Base-by-base conservation (phyloP, 2,888 invertebrate species). In the Thyatira batis region DNA sequence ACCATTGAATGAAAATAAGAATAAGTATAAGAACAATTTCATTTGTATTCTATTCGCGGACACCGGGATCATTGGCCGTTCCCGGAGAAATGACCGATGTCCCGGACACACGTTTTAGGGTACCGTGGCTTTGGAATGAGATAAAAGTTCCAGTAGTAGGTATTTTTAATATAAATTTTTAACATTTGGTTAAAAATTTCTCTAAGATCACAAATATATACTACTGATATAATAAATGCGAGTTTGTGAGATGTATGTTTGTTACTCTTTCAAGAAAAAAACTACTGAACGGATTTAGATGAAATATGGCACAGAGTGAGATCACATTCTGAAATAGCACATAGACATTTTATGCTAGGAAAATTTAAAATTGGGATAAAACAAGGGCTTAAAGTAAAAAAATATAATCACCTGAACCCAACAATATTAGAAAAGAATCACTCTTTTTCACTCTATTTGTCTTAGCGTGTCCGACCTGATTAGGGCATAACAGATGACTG, bases 51-150 rank as follows among this genome's bases (percentile, higher is more conserved):
- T 44, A 43, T 25, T 23, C 57, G 59, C 53, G 55, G 43, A 30
- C 45, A 13, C 27, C 54, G 48, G 61, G 59, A 53, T 50, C 60
- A 54, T 46, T 46, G 27, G 1, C 49, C 50, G 58, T 58, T 60
- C 58, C 62, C 60, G 60, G 69, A 39, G 56, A 63, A 71, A 69
- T 72, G 63, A 67, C 71, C 71, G 67, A 73, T 74, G 68, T 67
- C 65, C 53, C 54, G 46, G 61, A 51, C 39, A 56, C 60, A 58
- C 73, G 54, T 55, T 53, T 56, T 57, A 53, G 51, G 43, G 50
- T 23, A 23, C 45, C 33, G 9, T 11, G 13, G 4, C 23, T 1
- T 45, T 5, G 9, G n/a, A 25, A 8, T 44, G 13, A 3, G 13
- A 43, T n/a, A 43, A n/a, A 43, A 43, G 43, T 9, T 6, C 17